These are phyloP conservation scores for Saxicola maurus DNA, from an alignment of 2,797 vertebrate genomes.

Conservation along the genomic window DNA sequence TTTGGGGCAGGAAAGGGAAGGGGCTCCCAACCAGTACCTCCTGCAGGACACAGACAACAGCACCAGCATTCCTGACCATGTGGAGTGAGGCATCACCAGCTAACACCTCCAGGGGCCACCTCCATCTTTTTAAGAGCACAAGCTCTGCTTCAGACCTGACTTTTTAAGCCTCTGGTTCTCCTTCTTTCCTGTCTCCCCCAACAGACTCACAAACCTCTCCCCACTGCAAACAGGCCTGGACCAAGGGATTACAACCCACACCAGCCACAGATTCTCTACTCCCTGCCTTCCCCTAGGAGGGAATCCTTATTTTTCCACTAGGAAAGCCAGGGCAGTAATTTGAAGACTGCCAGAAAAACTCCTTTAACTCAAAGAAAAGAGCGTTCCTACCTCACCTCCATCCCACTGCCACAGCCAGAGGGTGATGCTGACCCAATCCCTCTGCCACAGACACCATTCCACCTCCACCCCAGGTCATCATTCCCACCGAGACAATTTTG, in stretches of 20 bases:
- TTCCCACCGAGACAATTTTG: background rate
- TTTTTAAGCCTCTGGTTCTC: background rate
- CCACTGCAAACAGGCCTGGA: background rate
- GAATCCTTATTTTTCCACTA: background rate
- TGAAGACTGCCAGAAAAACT: background rate
- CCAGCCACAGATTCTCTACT: rapidly evolving
- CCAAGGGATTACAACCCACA: background rate
- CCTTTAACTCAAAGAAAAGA: background rate
- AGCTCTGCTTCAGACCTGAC: background rate
- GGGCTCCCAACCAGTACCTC: background rate
- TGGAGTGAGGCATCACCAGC: background rate
- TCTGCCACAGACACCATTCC: rapidly evolving
- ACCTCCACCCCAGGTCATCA: background rate
- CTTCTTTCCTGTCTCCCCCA: background rate
- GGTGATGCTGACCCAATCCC: rapidly evolving
- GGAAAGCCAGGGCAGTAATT: background rate
- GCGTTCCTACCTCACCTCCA: background rate
- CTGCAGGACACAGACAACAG: background rate
- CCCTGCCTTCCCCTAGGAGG: rapidly evolving
- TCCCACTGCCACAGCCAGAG: background rate
- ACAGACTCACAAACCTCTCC: background rate
- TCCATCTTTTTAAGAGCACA: background rate
- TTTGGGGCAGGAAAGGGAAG: background rate
- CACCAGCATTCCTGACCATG: rapidly evolving
- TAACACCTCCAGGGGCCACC: background rate